phyloP scores from a whole-genome alignment of 2,888 invertebrate species.

The Dascillus cervinus region DNA sequence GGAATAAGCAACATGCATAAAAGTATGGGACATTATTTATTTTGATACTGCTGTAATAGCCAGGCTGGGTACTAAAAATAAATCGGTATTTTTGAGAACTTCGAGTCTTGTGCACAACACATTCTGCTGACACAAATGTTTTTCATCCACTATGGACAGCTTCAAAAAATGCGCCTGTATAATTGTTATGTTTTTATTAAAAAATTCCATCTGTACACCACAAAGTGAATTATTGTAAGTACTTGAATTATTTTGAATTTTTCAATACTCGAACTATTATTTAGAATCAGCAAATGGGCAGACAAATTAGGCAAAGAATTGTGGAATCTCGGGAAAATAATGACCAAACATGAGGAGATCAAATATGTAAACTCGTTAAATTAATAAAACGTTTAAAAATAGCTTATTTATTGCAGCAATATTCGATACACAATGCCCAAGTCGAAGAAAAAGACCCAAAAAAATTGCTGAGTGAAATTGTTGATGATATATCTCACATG shows the following conservation, averaged over 20 bases:
- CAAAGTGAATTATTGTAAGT: not conserved
- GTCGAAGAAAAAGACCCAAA: constrained; percentile 75
- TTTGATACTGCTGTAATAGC: too few species aligned
- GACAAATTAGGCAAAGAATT: constrained; percentile 69
- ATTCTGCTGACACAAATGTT: too few species aligned
- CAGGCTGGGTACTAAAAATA: too few species aligned
- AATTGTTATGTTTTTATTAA: too few species aligned
- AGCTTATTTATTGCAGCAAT: constrained; percentile 53
- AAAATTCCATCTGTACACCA: too few species aligned
- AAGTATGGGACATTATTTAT: too few species aligned
- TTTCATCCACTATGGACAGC: too few species aligned
- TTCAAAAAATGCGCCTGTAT: too few species aligned
- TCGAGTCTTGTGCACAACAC: too few species aligned
- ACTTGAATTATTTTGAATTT: constrained; percentile 2
- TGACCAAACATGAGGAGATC: constrained; percentile 71
- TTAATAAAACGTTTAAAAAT: constrained; percentile 2
- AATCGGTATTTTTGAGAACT: too few species aligned
- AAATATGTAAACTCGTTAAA: constrained; percentile 54
- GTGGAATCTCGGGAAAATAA: constrained; percentile 66
- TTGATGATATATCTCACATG: constrained; percentile 76
- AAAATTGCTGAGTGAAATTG: constrained; percentile 69
- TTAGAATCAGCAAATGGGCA: constrained; percentile 77
- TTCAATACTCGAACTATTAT: too few species aligned
- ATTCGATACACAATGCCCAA: constrained; percentile 67
- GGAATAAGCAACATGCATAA: too few species aligned